Percentiles rank a stretch among this genome's conserved stretches.
Conservation (phyloP, 1,140 invertebrate genomes). For the Heliconius eleuchia region DNA sequence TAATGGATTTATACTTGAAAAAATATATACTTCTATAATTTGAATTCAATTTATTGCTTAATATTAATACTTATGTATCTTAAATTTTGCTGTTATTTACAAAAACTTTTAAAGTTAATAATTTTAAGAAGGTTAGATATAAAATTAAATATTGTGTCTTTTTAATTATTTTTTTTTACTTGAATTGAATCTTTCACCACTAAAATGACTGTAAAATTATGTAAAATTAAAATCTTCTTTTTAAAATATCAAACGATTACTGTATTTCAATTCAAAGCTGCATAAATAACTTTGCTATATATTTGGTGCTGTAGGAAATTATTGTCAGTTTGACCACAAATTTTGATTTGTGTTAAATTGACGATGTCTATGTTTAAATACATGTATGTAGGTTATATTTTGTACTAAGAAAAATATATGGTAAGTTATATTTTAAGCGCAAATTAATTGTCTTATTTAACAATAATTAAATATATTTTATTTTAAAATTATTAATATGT, state of each 20-base stretch:
- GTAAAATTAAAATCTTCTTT: too few species aligned
- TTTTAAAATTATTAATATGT: too few species aligned
- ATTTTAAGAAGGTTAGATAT: too few species aligned
- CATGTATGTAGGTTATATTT: constrained; percentile 8
- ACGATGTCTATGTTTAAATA: constrained; percentile 49
- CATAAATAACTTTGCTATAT: background rate
- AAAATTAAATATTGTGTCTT: too few species aligned
- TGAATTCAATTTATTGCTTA: background rate
- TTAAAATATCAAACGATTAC: background rate
- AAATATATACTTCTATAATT: background rate
- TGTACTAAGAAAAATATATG: background rate
- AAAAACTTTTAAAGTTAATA: too few species aligned
- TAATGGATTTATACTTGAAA: background rate
- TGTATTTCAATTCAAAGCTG: background rate
- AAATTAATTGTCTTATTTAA: background rate
- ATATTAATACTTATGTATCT: background rate
- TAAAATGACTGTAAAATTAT: too few species aligned
- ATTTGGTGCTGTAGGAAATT: background rate
- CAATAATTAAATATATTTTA: too few species aligned
- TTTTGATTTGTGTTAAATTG: constrained; percentile 60
- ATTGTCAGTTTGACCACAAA: constrained; percentile 44
- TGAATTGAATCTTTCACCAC: too few species aligned
- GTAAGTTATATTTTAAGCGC: background rate
- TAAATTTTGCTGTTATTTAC: too few species aligned
- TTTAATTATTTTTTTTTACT: too few species aligned